These are phyloP conservation scores for Lithosia quadra DNA, from an alignment of 2,888 invertebrate species.

Conservation along the genomic window DNA sequence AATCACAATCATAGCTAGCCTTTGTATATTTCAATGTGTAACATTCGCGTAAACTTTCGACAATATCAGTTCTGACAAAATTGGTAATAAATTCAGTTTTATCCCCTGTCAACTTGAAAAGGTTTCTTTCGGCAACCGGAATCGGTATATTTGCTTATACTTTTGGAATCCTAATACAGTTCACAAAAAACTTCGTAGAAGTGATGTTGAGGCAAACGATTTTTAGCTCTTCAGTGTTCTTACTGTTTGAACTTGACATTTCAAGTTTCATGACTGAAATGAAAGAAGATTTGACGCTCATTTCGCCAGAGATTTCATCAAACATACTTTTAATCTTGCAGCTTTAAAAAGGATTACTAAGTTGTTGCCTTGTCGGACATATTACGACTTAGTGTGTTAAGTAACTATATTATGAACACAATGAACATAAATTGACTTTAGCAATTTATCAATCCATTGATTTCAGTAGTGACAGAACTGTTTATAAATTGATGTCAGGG, in stretches of 20 bases:
- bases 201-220: not conserved
- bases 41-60: not conserved
- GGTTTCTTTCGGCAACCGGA: not conserved
- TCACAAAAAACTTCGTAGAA: not conserved
- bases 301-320: not conserved
- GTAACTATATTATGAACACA: slow-evolving; percentile 5
- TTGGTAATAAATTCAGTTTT: too few relatives aligned
- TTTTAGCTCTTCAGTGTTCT: not conserved
- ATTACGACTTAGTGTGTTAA: not conserved
- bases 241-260: not conserved
- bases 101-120: not conserved
- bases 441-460: not conserved
- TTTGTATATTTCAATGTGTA: not conserved
- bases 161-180: not conserved
- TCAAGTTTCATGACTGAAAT: not conserved
- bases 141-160: not conserved
- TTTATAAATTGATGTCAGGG: slow-evolving; percentile 1
- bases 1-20: too few relatives aligned
- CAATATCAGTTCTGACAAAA: not conserved
- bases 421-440: slow-evolving; percentile 1
- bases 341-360: not conserved
- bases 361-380: not conserved
- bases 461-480: slow-evolving; percentile 1
- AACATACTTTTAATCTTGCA: not conserved
- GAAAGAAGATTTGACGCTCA: not conserved